Evolutionary conservation across 1,140 invertebrate genomes (phyloP).

Genomic region (Pseudomyrmex concolor): DNA sequence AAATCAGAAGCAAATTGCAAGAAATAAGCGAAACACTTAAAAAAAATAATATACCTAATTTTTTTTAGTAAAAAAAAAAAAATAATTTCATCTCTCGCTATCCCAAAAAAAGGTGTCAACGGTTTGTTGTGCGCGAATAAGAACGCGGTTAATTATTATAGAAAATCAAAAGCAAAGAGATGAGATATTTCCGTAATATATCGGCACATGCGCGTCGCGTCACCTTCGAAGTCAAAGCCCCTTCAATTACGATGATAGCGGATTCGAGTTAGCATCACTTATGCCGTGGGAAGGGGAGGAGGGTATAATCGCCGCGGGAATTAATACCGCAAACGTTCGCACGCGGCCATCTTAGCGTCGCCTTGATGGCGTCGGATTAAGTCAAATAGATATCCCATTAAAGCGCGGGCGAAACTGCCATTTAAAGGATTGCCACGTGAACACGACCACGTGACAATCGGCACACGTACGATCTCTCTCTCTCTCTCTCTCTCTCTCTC

Average conservation of each 20-base stretch:
- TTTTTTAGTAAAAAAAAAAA: too few species aligned
- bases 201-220: background rate
- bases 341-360: constrained; percentile 10
- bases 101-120: too few species aligned
- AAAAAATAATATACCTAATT: too few species aligned
- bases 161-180: background rate
- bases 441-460: background rate
- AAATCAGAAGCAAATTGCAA: too few species aligned
- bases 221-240: constrained; percentile 6
- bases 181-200: constrained; percentile 19
- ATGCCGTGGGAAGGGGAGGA: too few species aligned
- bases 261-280: constrained; percentile 22
- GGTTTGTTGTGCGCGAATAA: too few species aligned
- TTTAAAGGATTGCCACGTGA: constrained; percentile 21
- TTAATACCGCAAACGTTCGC: constrained; percentile 17
- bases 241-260: constrained; percentile 36
- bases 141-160: too few species aligned
- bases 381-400: constrained; percentile 43
- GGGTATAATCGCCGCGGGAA: constrained; percentile 21
- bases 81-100: too few species aligned
- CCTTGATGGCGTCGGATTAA: constrained; percentile 43
- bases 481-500: too few species aligned
- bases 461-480: background rate
- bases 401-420: constrained; percentile 6
- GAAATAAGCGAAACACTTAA: too few species aligned